Percentiles rank a stretch among this genome's conserved stretches.
Conservation (phyloP, 2,888 invertebrate species). For the Eumacrocentrus americanus region DNA sequence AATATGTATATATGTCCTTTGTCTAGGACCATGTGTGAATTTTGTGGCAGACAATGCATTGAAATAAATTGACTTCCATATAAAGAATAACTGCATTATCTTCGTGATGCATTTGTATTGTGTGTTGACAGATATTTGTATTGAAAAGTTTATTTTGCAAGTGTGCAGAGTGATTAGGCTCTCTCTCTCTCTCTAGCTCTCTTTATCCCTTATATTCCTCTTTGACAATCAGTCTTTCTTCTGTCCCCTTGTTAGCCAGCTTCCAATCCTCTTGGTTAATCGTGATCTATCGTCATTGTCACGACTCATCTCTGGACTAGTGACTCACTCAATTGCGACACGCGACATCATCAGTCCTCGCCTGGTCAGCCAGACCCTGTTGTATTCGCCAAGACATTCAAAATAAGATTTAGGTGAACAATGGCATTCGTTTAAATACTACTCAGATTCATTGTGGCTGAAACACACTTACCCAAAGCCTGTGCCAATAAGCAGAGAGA, state of each 20-base stretch:
- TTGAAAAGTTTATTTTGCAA: neutral
- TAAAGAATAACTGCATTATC: neutral
- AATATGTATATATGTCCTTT: neutral
- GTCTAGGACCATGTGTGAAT: neutral
- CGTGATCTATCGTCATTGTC: conserved; percentile 26
- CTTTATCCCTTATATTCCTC: conserved; percentile 9
- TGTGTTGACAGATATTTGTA: neutral
- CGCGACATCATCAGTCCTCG: conserved; percentile 56
- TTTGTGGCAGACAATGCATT: neutral
- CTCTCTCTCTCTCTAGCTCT: conserved; percentile 2
- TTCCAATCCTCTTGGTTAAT: conserved; percentile 23
- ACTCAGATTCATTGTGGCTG: too few species aligned
- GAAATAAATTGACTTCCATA: neutral
- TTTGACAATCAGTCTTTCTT: conserved; percentile 30
- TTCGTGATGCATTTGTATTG: too few species aligned
- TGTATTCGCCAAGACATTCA: neutral
- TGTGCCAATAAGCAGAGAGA: conserved; percentile 88
- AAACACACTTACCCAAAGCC: conserved; percentile 87
- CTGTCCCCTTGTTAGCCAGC: conserved; percentile 14
- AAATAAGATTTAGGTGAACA: too few species aligned
- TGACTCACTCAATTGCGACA: conserved; percentile 54
- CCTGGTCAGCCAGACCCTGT: conserved; percentile 71
- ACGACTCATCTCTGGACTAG: conserved; percentile 21
- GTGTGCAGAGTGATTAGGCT: conserved; percentile 17
- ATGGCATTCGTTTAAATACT: neutral